Percentiles rank a stretch among this genome's conserved stretches.
phyloP scores from a whole-genome alignment of 2,797 vertebrate genomes.

The Triplophysa yarkandensis region DNA sequence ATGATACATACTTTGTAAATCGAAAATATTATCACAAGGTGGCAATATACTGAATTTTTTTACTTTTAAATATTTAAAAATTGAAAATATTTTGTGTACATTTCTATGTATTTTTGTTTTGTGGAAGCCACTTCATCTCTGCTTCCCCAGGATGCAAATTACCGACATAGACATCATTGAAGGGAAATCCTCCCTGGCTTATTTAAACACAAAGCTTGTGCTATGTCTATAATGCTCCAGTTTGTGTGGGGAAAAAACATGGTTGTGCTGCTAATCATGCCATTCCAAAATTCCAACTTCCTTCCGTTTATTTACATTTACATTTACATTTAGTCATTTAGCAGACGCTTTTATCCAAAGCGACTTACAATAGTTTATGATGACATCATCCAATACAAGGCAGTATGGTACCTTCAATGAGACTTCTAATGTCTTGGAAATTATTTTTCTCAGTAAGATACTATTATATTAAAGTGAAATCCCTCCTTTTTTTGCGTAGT shows the following conservation, averaged over 20 bases:
- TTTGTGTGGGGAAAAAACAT: neutral
- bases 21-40: no score
- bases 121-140: neutral
- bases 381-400: constrained; percentile 9
- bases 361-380: no score
- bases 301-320: constrained; percentile 28
- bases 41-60: no score
- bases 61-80: no score
- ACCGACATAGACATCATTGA: neutral
- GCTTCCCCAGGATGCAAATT: constrained; percentile 13
- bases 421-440: neutral
- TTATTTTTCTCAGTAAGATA: neutral
- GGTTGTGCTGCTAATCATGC: neutral
- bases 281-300: constrained; percentile 1
- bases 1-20: no score
- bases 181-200: constrained; percentile 16
- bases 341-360: no score
- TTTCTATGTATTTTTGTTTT: neutral
- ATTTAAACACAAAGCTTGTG: neutral
- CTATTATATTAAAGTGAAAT: neutral
- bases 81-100: no score
- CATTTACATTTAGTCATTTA: no score
- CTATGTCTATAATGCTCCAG: neutral
- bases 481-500: neutral
- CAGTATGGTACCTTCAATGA: neutral